These are phyloP conservation scores for Barbus barbus DNA, from an alignment of 2,113 vertebrate genomes.

Conservation along the genomic window DNA sequence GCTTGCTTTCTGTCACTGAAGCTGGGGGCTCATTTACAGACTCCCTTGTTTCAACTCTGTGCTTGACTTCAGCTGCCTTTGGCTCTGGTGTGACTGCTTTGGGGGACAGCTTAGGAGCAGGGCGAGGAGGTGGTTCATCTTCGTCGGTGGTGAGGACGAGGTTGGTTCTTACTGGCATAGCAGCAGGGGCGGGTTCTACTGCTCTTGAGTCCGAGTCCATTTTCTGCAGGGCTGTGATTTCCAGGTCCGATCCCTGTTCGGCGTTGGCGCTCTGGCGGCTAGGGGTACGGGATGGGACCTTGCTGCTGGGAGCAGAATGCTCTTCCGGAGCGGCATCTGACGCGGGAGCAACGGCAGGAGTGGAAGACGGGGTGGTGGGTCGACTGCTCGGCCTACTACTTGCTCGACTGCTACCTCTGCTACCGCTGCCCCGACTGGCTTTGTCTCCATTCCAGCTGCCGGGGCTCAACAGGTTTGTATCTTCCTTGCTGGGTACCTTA, in stretches of 20 bases:
- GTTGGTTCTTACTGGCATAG: constrained; percentile 78
- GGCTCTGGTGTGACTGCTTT: constrained; percentile 73
- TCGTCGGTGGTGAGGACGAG: constrained; percentile 77
- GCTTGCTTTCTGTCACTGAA: constrained; percentile 58
- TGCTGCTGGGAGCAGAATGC: constrained; percentile 53
- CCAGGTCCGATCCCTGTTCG: constrained; percentile 81
- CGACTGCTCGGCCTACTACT: constrained; percentile 59
- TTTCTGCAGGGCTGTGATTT: constrained; percentile 86
- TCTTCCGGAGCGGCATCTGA: constrained; percentile 60
- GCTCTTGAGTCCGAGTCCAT: constrained; percentile 72
- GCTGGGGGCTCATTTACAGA: constrained; percentile 56
- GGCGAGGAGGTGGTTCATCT: constrained; percentile 67
- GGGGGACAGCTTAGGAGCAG: constrained; percentile 56
- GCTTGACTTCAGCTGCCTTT: constrained; percentile 60
- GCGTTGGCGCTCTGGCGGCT: constrained; percentile 71
- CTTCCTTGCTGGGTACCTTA: constrained; percentile 72
- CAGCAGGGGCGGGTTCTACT: constrained; percentile 66
- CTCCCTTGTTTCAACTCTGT: constrained; percentile 42
- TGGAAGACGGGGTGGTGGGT: constrained; percentile 66
- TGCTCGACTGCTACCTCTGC: constrained; percentile 60
- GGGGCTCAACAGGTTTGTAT: constrained; percentile 74
- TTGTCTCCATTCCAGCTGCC: constrained; percentile 82
- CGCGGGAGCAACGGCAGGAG: constrained; percentile 72
- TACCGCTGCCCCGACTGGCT: constrained; percentile 57
- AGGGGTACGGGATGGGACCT: constrained; percentile 67